phyloP scores from a whole-genome alignment of 2,113 vertebrate species.

The Camelus bactrianus region DNA sequence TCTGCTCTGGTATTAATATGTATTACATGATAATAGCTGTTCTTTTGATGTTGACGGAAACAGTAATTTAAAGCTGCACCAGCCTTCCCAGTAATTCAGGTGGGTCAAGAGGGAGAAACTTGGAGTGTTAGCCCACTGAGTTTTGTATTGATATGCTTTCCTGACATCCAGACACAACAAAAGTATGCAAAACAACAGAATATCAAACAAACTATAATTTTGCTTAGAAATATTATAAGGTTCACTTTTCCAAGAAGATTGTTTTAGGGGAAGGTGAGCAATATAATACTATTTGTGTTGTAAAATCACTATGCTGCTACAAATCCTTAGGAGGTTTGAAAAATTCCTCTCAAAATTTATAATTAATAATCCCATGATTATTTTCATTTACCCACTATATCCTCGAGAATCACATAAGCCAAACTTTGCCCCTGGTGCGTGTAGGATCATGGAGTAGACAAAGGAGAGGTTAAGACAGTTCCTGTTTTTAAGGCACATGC shows the following conservation, averaged over 20 bases:
- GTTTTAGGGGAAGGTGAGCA: background rate
- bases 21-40: background rate
- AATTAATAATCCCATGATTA: background rate
- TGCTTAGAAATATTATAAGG: background rate
- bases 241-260: background rate
- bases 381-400: background rate
- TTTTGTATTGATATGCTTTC: background rate
- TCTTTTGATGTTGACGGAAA: conserved; percentile 39
- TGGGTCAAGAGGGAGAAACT: background rate
- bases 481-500: background rate
- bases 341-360: background rate
- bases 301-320: background rate
- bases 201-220: background rate
- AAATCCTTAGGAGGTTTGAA: conserved; percentile 12
- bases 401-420: background rate
- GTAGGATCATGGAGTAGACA: background rate
- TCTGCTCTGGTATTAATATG: background rate
- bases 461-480: background rate
- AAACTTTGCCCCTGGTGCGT: background rate
- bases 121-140: background rate
- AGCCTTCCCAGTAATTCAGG: background rate
- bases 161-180: background rate
- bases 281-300: background rate
- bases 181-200: background rate
- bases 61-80: background rate